Evolutionary conservation across 1,140 invertebrate species (phyloP), one percentile per base, ranked within the genome.

Genomic region (Littorina saxatilis): DNA sequence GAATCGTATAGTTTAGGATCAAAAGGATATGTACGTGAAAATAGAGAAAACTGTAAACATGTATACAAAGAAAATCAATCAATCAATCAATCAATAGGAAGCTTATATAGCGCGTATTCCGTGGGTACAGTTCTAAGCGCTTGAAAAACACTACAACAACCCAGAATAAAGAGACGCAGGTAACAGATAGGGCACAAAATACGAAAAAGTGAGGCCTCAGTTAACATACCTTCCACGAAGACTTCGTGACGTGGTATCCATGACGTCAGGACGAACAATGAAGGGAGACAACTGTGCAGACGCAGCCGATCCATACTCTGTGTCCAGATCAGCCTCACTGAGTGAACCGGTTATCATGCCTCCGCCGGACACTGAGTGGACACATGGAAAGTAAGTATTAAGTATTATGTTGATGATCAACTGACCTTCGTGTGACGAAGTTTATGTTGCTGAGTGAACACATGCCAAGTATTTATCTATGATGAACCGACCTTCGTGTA

Each of bases 151-250:
- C 23, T 52, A 52, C 50, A 13, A 23, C 50, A 11, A 11, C 23
- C 23, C 50, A 52, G 11, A 52, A 52, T 23, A 13, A 52, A 52
- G 50, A 52, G 23, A 23, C 11, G 50, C 50, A 52, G 11, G 50
- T 52, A 13, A 52, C 50, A 23, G 23, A 52, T 52, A 52, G 23
- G n/a, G n/a, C n/a, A n/a, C n/a, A 13, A 11, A 52, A 52, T 13
- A 52, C 50, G 50, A 52, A 66, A 11, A 70, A 70, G 15, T 13
- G 11, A 13, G 39, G 39, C 15, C 7, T 32, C 27, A 70, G 32
- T 70, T 32, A 20, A 70, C 32, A 32, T 50, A 82, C 81, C 81
- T 82, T n/a, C 70, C 70, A 58, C n/a, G 63, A 17, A 82, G 58
- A 37, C 40, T 35, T 47, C 81, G 47, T 32, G 81, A 77, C 20